A percentile compares a stretch with the other conserved stretches of the same genome.
These are phyloP conservation scores for Tetramorium parvispinum DNA, from an alignment of 1,140 invertebrate species.

Conservation along the genomic window DNA sequence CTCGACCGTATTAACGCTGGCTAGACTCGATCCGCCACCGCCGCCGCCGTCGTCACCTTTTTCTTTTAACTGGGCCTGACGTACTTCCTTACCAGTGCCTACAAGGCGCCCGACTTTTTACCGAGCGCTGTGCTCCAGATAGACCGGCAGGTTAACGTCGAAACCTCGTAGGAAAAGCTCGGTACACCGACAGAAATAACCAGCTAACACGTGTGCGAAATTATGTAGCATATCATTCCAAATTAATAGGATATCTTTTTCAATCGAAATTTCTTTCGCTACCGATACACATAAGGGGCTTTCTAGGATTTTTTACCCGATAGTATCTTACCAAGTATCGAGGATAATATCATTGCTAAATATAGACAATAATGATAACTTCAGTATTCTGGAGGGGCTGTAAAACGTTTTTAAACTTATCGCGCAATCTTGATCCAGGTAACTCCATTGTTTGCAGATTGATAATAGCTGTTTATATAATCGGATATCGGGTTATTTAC, in stretches of 20 bases:
- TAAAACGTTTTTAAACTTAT: background rate
- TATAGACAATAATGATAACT: background rate
- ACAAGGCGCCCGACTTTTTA: conserved; percentile 51
- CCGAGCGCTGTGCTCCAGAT: conserved; percentile 46
- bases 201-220: background rate
- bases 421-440: background rate
- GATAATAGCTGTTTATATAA: conserved; percentile 3
- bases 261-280: background rate
- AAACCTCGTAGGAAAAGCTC: conserved; percentile 8
- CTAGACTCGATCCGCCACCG: conserved; percentile 30
- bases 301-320: background rate
- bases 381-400: background rate
- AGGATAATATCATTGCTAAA: background rate
- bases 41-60: conserved; percentile 20
- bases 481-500: conserved; percentile 14
- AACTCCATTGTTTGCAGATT: conserved; percentile 28
- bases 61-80: conserved; percentile 33
- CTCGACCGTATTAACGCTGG: conserved; percentile 48
- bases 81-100: conserved; percentile 48
- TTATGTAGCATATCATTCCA: background rate
- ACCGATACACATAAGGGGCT: background rate
- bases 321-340: background rate
- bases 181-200: conserved; percentile 6
- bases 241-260: background rate
- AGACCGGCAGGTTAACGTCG: background rate